These are phyloP conservation scores for Leptosomus discolor DNA, from an alignment of 2,113 vertebrate genomes.

Conservation along the genomic window DNA sequence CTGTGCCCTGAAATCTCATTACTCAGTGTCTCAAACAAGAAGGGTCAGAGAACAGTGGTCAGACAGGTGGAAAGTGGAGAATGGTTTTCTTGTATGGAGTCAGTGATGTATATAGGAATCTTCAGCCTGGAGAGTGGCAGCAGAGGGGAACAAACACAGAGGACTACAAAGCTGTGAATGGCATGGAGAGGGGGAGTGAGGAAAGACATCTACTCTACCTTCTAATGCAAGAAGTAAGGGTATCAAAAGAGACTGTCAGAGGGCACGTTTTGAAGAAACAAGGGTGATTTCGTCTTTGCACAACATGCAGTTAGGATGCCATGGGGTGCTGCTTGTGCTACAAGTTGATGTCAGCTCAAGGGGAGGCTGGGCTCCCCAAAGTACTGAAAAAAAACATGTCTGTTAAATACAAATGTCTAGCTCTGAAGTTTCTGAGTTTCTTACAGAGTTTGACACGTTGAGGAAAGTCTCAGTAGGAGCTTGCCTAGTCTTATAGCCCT, in stretches of 20 bases:
- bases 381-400: neutral
- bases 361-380: accelerated
- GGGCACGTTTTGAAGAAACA: neutral
- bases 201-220: neutral
- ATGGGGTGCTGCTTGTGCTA: neutral
- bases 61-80: neutral
- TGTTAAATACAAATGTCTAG: neutral
- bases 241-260: neutral
- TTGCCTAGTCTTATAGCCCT: neutral
- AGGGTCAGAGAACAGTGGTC: neutral
- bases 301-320: accelerated
- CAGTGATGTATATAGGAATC: neutral
- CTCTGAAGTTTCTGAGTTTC: neutral
- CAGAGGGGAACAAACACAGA: neutral
- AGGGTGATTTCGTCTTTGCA: accelerated
- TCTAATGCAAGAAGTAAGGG: neutral
- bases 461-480: neutral
- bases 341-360: neutral
- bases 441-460: neutral
- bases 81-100: accelerated
- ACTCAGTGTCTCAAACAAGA: neutral
- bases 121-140: neutral
- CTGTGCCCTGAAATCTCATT: neutral
- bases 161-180: neutral
- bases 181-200: neutral